Evolutionary conservation across 2,888 invertebrate genomes (phyloP), one percentile per base, ranked within the genome.

Genomic region (Mylabris sibirica): DNA sequence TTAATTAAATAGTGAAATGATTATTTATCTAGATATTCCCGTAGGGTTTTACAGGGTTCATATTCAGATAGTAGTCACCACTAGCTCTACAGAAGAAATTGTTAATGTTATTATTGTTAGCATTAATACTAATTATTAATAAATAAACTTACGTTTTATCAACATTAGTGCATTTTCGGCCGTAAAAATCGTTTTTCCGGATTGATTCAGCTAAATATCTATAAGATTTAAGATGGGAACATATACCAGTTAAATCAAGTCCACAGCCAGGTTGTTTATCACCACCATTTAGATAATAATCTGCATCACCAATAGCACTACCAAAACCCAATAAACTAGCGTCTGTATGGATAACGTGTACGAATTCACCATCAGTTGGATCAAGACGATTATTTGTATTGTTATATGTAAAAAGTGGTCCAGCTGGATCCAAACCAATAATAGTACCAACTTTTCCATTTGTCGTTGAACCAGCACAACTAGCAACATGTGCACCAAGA

Each of bases 1-100:
- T n/a, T n/a, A n/a, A n/a, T n/a, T n/a, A n/a, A n/a, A n/a, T n/a
- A n/a, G n/a, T n/a, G n/a, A n/a, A n/a, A n/a, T n/a, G n/a, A n/a
- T n/a, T n/a, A n/a, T n/a, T n/a, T n/a, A n/a, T n/a, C n/a, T n/a
- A n/a, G n/a, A n/a, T n/a, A n/a, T n/a, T n/a, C n/a, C n/a, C n/a
- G n/a, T n/a, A 92, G 30, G 87, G 88, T 5, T 88, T 82, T 67
- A 86, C 84, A 14, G 86, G 81, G 65, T 87, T 87, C 0, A 92
- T 93, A 71, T 85, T 83, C 1, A 92, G 85, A 77, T 88, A 92
- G 78, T 87, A 91, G 64, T 87, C 85, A 3, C 92, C 92, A 8
- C 84, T 81, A 1, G 87, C 83, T 17, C 80, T 79, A 60, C n/a
- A 75, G 75, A 38, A 61, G 67, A 70, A 68, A 70, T 53, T 49